phyloP scores from a whole-genome alignment of 2,113 vertebrate species.

The Gambusia affinis region DNA sequence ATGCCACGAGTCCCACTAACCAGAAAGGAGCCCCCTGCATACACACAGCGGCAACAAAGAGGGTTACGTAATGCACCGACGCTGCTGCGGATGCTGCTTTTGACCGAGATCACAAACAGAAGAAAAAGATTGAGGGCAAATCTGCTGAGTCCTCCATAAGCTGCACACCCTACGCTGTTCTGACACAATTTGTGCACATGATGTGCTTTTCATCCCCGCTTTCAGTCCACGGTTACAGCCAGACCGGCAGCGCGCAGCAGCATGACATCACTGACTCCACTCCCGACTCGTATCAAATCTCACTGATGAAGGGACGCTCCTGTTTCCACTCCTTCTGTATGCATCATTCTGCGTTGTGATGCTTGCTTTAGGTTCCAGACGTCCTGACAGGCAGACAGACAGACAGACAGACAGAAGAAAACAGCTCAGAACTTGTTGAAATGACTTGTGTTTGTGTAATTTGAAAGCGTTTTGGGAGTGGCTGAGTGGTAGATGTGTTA shows the following conservation, averaged over 20 bases:
- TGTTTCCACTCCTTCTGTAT: conserved; percentile 24
- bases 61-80: conserved; percentile 74
- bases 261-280: conserved; percentile 67
- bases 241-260: conserved; percentile 50
- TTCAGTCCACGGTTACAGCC: conserved; percentile 36
- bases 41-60: conserved; percentile 45
- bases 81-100: conserved; percentile 57
- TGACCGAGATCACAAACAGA: conserved; percentile 41
- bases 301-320: conserved; percentile 47
- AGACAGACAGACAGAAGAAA: neutral
- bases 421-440: neutral
- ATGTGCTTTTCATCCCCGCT: conserved; percentile 38
- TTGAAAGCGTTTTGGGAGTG: neutral
- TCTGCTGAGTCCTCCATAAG: conserved; percentile 8
- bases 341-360: neutral
- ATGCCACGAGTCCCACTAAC: conserved; percentile 51
- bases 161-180: conserved; percentile 17
- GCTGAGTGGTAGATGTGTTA: neutral
- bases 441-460: neutral
- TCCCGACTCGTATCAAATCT: conserved; percentile 46
- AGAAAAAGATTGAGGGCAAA: conserved; percentile 27
- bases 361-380: neutral
- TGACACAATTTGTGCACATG: conserved; percentile 38
- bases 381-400: no score
- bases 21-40: conserved; percentile 65